Evolutionary conservation across 2,888 invertebrate genomes (phyloP), one percentile per base, ranked within the genome.

Genomic region (Caenorhabditis auriculariae): DNA sequence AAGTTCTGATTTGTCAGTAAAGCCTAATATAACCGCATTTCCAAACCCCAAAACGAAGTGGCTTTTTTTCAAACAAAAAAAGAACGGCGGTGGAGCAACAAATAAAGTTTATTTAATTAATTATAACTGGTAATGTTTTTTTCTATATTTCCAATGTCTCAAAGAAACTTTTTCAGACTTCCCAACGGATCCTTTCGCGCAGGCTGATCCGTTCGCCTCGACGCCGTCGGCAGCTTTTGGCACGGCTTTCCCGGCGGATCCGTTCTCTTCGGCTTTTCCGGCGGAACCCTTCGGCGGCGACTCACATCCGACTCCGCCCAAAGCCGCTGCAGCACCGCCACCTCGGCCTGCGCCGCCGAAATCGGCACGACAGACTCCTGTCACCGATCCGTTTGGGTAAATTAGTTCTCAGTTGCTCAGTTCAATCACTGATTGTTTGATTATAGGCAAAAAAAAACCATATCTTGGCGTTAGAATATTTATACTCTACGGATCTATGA

Each of bases 331-430:
- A 9, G 43, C 66, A 1, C 59, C 60, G 21, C 69, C 69, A 4
- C 69, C 69, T 7, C 61, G 70, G 23, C 70, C 70, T 7, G 70
- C 66, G 9, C 70, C 70, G 37, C 70, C 70, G 12, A 69, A 69
- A 45, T 56, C 66, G 7, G 52, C 54, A n/a, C 53, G 66, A n/a
- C 52, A 63, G 35, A 69, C 69, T 12, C 66, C 63, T 19, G 62
- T 61, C 1, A 17, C 26, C 5, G 72, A 72, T 66, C 72, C 72
- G 1, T 72, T 72, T 52, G 60, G 63, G 72, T 72, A 39, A 49
- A 66, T 60, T 27, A n/a, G n/a, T n/a, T n/a, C n/a, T n/a, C n/a
- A n/a, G 28, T 24, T 7, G 28, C 3, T 1, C 15, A 17, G 12
- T 5, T 28, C 3, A 41, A 47, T 29, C n/a, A n/a, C n/a, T n/a